Percentiles rank a stretch among this genome's conserved stretches.
phyloP scores from a whole-genome alignment of 2,113 vertebrate genomes.

The Brachyhypopomus occidentalis region DNA sequence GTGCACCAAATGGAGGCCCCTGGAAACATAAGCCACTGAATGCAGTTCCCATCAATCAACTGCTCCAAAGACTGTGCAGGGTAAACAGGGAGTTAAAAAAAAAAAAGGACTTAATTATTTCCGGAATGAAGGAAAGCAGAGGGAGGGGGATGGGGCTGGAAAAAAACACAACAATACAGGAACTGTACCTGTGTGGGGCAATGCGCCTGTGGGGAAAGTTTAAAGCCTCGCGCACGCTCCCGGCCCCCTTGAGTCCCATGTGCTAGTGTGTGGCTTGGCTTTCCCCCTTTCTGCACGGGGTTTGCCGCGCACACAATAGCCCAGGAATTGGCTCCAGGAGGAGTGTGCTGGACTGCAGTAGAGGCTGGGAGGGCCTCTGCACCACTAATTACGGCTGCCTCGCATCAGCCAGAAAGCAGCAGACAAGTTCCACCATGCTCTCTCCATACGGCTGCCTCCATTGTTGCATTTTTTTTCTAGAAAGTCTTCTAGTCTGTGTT shows the following conservation, averaged over 20 bases:
- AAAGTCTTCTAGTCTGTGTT: slow-evolving; percentile 48
- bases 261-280: slow-evolving; percentile 58
- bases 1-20: slow-evolving; percentile 50
- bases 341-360: slow-evolving; percentile 64
- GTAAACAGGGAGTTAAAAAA: slow-evolving; percentile 26
- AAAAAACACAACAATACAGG: slow-evolving; percentile 62
- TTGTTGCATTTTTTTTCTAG: slow-evolving; percentile 33
- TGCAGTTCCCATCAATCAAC: slow-evolving; percentile 66
- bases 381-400: slow-evolving; percentile 67
- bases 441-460: slow-evolving; percentile 50
- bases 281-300: slow-evolving; percentile 62
- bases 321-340: slow-evolving; percentile 59
- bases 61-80: slow-evolving; percentile 64
- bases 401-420: slow-evolving; percentile 49
- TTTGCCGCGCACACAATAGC: slow-evolving; percentile 51
- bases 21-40: slow-evolving; percentile 53
- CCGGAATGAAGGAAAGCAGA: slow-evolving; percentile 57
- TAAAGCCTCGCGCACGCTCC: slow-evolving; percentile 55
- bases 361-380: slow-evolving; percentile 59
- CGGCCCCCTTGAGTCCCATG: slow-evolving; percentile 34
- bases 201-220: slow-evolving; percentile 58
- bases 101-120: slow-evolving; percentile 68
- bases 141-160: neutral
- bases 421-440: slow-evolving; percentile 56
- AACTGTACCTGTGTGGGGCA: slow-evolving; percentile 67